Conservation (phyloP, 1,140 invertebrate species). For the Drosophila elegans region DNA sequence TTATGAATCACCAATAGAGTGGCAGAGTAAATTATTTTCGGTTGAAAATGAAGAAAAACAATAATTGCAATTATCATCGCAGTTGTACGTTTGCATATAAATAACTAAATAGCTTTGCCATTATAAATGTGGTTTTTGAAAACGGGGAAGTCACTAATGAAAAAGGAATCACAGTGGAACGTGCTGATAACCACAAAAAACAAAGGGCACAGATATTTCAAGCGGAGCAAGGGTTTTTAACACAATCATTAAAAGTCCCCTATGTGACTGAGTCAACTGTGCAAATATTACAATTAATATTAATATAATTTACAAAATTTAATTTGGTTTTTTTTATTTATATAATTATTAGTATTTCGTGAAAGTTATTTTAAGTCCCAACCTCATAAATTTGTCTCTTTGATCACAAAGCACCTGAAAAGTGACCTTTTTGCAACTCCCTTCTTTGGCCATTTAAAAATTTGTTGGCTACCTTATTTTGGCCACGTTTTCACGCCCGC, state of each 20-base stretch:
- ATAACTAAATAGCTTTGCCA: slow-evolving; percentile 5
- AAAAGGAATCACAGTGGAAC: slow-evolving; percentile 4
- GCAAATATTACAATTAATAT: too few species aligned
- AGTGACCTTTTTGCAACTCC: slow-evolving; percentile 2
- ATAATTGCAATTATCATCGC: slow-evolving; percentile 38
- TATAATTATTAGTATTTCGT: too few species aligned
- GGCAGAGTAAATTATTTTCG: slow-evolving; percentile 22
- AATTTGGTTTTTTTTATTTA: too few species aligned
- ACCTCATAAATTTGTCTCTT: background rate
- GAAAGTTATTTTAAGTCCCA: background rate
- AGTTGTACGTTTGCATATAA: slow-evolving; percentile 9
- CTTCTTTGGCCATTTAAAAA: background rate
- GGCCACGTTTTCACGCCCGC: slow-evolving; percentile 30
- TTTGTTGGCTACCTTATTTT: slow-evolving; percentile 8
- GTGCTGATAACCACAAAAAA: slow-evolving; percentile 24
- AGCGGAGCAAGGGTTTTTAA: background rate
- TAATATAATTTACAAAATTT: too few species aligned
- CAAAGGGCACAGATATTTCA: slow-evolving; percentile 1
- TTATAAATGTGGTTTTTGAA: slow-evolving; percentile 14
- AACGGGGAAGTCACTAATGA: background rate
- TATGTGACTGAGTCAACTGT: background rate
- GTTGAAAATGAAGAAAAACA: slow-evolving; percentile 19
- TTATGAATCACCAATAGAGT: slow-evolving; percentile 24
- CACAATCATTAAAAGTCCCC: background rate
- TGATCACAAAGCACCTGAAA: background rate